Conservation (phyloP, 2,797 vertebrate genomes). For the Microchirus variegatus region DNA sequence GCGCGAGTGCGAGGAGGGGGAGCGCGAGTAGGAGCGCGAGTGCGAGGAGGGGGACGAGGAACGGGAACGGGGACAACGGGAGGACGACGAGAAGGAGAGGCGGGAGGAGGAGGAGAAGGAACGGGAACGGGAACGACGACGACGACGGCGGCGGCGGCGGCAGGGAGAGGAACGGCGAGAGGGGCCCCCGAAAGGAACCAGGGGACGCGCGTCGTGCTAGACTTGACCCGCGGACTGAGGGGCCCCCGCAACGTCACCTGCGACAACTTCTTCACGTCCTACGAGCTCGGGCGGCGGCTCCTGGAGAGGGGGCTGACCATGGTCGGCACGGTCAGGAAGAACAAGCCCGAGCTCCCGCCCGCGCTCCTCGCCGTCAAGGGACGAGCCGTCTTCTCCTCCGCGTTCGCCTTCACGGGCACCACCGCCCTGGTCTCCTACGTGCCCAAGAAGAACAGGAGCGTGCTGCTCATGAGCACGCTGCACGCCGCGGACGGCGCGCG, state of each 20-base stretch:
- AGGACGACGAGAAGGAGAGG: too few species aligned
- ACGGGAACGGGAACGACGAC: too few species aligned
- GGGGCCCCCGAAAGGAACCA: neutral
- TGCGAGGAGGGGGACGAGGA: too few species aligned
- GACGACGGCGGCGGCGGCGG: too few species aligned
- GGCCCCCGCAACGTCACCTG: neutral
- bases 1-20: too few species aligned
- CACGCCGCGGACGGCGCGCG: neutral
- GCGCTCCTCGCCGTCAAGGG: too few species aligned
- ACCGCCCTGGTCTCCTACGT: neutral
- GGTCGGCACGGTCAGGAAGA: neutral
- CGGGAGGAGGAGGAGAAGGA: too few species aligned
- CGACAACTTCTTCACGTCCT: neutral
- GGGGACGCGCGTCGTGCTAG: neutral
- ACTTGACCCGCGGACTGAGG: neutral
- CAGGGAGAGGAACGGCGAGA: too few species aligned
- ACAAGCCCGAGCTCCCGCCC: slow-evolving; percentile 6
- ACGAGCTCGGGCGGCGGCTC: neutral
- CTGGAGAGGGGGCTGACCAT: slow-evolving; percentile 1
- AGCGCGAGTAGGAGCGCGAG: too few species aligned
- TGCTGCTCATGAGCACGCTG: neutral
- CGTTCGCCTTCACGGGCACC: neutral
- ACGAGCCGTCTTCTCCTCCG: too few species aligned
- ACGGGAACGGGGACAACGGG: too few species aligned
- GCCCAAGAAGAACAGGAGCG: neutral